These are phyloP conservation scores for Austrolebias charrua DNA, from an alignment of 2,797 vertebrate genomes.

Conservation along the genomic window DNA sequence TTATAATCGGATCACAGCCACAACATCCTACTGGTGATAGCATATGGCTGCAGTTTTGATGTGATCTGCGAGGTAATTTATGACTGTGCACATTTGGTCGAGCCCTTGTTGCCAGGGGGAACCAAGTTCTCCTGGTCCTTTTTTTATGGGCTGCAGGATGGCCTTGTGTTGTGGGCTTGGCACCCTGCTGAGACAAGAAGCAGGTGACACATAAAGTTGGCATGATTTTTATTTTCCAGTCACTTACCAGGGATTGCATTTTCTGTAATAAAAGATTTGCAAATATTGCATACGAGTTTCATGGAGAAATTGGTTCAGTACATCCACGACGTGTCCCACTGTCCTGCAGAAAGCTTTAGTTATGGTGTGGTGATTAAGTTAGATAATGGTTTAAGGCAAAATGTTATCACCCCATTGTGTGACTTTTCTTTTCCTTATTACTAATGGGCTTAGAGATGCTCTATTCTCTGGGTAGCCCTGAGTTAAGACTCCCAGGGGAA, in stretches of 20 bases:
- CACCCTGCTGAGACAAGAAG: constrained; percentile 40
- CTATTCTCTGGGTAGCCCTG: constrained; percentile 54
- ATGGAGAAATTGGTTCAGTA: constrained; percentile 8
- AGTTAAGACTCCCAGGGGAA: constrained; percentile 59
- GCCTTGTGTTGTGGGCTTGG: constrained; percentile 31
- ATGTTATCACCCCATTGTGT: constrained; percentile 33
- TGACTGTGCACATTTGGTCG: constrained; percentile 50
- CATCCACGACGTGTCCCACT: constrained; percentile 26
- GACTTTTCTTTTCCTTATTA: constrained; percentile 49
- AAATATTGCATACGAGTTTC: constrained; percentile 22
- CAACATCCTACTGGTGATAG: constrained; percentile 35
- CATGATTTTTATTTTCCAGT: constrained; percentile 44
- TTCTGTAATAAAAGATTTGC: constrained; percentile 26
- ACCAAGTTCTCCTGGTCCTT: constrained; percentile 12
- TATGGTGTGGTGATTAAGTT: constrained; percentile 34
- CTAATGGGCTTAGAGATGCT: constrained; percentile 51
- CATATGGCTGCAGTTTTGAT: constrained; percentile 47
- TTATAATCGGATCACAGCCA: constrained; percentile 51
- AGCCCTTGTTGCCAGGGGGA: constrained; percentile 40
- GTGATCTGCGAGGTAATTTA: constrained; percentile 45
- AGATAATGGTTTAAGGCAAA: constrained; percentile 37
- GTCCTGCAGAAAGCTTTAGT: constrained; percentile 32
- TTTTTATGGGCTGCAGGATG: constrained; percentile 35
- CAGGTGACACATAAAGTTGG: constrained; percentile 40
- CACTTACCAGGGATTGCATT: constrained; percentile 35